Evolutionary conservation across 2,888 invertebrate species (phyloP).

Genomic region (Empis stercorea): DNA sequence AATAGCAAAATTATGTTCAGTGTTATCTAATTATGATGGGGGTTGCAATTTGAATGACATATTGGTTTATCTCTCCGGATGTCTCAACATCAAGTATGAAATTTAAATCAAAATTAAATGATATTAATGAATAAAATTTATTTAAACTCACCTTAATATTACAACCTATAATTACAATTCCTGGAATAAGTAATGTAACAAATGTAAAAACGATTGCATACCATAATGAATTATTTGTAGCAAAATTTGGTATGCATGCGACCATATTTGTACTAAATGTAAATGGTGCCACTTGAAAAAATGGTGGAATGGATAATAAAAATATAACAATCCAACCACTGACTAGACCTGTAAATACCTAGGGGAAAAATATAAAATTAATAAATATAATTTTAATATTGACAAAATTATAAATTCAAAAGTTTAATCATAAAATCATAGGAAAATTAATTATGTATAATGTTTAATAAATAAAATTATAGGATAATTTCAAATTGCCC

Average conservation of each 20-base stretch:
- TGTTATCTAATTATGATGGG: too few species aligned
- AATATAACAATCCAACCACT: conserved; percentile 54
- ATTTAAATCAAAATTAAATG: too few species aligned
- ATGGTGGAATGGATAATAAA: conserved; percentile 49
- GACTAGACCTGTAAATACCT: conserved; percentile 53
- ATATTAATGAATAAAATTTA: too few species aligned
- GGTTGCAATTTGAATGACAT: too few species aligned
- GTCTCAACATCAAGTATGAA: too few species aligned
- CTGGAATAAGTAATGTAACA: conserved; percentile 52
- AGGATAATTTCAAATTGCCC: too few species aligned
- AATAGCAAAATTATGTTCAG: too few species aligned
- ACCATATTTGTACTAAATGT: conserved; percentile 44
- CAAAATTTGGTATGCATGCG: conserved; percentile 54
- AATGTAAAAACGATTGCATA: conserved; percentile 53
- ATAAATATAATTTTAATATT: background rate
- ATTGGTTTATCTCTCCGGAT: too few species aligned
- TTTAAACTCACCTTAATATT: conserved; percentile 47
- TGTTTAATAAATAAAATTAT: too few species aligned
- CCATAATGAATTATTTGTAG: conserved; percentile 46
- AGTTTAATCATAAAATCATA: too few species aligned
- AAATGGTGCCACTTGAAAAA: conserved; percentile 46
- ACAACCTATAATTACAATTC: conserved; percentile 54
- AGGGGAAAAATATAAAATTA: conserved; percentile 15
- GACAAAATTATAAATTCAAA: background rate
- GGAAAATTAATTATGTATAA: too few species aligned